Percentiles rank a stretch among this genome's conserved stretches.
Evolutionary conservation across 2,113 vertebrate genomes (phyloP).

Genomic region (Odontesthes bonariensis): DNA sequence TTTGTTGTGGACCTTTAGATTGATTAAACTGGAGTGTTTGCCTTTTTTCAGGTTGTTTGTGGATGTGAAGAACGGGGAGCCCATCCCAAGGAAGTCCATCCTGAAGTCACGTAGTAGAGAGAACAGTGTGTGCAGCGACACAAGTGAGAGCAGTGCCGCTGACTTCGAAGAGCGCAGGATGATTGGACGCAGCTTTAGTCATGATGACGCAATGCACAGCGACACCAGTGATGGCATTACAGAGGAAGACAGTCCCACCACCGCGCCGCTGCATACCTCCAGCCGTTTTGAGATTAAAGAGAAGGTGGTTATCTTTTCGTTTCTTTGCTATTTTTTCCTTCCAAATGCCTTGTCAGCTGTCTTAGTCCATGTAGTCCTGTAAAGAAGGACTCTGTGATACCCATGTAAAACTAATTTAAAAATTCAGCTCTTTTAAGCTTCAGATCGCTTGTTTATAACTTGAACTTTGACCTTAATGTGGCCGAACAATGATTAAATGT

Average conservation of each 20-base stretch:
- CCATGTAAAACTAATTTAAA: background rate
- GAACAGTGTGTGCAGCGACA: slow-evolving; percentile 97
- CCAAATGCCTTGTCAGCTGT: too few relatives aligned
- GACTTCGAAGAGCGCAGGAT: slow-evolving; percentile 90
- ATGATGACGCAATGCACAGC: slow-evolving; percentile 81
- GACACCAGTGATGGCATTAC: slow-evolving; percentile 87
- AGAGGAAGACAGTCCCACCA: slow-evolving; percentile 82
- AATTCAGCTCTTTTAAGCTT: background rate
- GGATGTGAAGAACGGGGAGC: slow-evolving; percentile 95
- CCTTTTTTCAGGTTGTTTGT: slow-evolving; percentile 89
- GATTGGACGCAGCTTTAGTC: slow-evolving; percentile 83
- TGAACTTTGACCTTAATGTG: background rate
- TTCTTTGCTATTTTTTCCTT: too few relatives aligned
- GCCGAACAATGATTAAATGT: background rate
- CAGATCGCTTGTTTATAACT: too few relatives aligned
- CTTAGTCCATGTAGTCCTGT: too few relatives aligned
- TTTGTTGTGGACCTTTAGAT: too few relatives aligned
- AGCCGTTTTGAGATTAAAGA: slow-evolving; percentile 77
- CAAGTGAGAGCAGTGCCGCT: slow-evolving; percentile 85
- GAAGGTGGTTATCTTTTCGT: too few relatives aligned
- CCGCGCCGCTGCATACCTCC: slow-evolving; percentile 67
- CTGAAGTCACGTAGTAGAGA: slow-evolving; percentile 98
- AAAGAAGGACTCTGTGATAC: background rate
- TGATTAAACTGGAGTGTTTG: background rate
- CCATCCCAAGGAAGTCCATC: slow-evolving; percentile 92